These are phyloP conservation scores for Phymorhynchus buccinoides DNA, from an alignment of 1,140 invertebrate genomes.

Conservation along the genomic window DNA sequence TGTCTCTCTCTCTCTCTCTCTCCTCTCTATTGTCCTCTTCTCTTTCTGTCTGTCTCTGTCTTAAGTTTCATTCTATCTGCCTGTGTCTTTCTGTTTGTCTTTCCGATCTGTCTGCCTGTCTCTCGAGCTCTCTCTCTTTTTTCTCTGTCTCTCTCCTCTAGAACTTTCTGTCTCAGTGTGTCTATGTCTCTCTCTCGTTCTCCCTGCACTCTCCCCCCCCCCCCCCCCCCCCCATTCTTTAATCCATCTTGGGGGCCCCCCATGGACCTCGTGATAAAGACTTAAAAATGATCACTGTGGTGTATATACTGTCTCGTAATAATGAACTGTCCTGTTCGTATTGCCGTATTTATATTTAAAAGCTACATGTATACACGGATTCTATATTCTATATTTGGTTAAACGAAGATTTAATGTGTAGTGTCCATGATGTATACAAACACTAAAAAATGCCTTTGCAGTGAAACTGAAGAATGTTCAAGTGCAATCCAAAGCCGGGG, in stretches of 20 bases:
- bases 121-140: too few species aligned
- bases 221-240: neutral
- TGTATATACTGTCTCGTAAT: too few species aligned
- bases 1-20: neutral
- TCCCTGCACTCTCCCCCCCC: constrained; percentile 6
- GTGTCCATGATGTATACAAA: too few species aligned
- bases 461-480: constrained; percentile 65
- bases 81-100: neutral
- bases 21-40: neutral
- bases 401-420: too few species aligned
- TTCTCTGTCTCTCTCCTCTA: neutral
- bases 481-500: constrained; percentile 62
- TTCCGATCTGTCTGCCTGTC: too few species aligned
- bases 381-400: too few species aligned
- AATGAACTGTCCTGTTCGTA: too few species aligned
- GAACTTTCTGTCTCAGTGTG: neutral
- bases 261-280: too few species aligned
- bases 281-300: neutral
- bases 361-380: too few species aligned
- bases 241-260: too few species aligned
- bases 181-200: neutral
- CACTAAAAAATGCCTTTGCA: constrained; percentile 42
- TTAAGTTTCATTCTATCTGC: neutral
- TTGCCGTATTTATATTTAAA: too few species aligned
- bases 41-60: neutral